phyloP scores from a whole-genome alignment of 2,113 vertebrate genomes.

The Uria aalge region DNA sequence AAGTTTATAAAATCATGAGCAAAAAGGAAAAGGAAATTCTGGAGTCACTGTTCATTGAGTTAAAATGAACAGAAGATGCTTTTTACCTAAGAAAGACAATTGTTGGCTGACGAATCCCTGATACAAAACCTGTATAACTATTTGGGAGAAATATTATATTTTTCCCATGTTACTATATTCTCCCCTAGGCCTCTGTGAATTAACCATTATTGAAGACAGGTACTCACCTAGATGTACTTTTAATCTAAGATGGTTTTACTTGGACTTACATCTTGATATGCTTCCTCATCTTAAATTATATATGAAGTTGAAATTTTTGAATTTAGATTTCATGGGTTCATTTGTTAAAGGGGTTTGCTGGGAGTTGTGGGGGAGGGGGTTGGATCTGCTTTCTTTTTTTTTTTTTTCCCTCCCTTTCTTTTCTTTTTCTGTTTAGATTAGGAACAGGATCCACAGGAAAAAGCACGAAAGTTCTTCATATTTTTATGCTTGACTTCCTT shows the following conservation, averaged over 20 bases:
- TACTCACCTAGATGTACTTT: background rate
- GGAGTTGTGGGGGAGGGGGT: too few species aligned
- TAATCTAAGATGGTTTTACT: background rate
- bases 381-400: too few species aligned
- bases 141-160: background rate
- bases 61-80: background rate
- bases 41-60: background rate
- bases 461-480: background rate
- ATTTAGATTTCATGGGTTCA: background rate
- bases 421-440: conserved; percentile 13
- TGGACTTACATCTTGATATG: background rate
- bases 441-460: background rate
- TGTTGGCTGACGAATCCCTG: background rate
- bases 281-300: background rate
- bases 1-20: background rate
- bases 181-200: background rate
- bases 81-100: background rate
- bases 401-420: background rate
- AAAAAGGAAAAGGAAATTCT: background rate
- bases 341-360: background rate
- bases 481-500: conserved; percentile 18
- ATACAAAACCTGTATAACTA: background rate
- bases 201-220: background rate
- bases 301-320: background rate
- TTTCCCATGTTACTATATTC: background rate